Percentiles rank a stretch among this genome's conserved stretches.
These are phyloP conservation scores for Lasaia peninsularis DNA, from an alignment of 1,140 invertebrate species.

Conservation along the genomic window DNA sequence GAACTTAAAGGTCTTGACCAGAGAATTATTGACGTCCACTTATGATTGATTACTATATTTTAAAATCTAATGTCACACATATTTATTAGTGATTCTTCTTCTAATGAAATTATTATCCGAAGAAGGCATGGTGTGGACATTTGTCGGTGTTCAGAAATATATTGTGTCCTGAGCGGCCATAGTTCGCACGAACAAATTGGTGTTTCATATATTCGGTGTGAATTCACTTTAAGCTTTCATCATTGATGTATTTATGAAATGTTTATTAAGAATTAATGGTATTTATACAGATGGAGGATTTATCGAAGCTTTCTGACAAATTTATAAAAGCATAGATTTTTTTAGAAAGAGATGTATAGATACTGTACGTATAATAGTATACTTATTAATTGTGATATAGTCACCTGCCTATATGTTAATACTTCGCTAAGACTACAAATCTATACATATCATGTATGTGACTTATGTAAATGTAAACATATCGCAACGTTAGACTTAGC, in stretches of 20 bases:
- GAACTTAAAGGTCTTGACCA: too few species aligned
- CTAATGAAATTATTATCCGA: background rate
- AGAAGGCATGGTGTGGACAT: constrained; percentile 5
- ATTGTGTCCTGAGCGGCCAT: constrained; percentile 10
- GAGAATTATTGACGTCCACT: too few species aligned
- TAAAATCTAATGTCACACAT: too few species aligned
- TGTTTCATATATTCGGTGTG: constrained; percentile 3
- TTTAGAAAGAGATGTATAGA: constrained; percentile 34
- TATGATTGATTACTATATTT: too few species aligned
- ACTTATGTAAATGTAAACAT: constrained; percentile 40
- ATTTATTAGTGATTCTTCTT: too few species aligned
- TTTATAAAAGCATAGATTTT: constrained; percentile 34
- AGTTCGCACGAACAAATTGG: constrained; percentile 10
- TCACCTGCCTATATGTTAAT: constrained; percentile 34
- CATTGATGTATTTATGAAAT: constrained; percentile 27
- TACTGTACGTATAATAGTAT: constrained; percentile 34
- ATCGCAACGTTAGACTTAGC: constrained; percentile 35
- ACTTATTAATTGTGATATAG: constrained; percentile 37
- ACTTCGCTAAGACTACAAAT: constrained; percentile 37
- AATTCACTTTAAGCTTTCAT: constrained; percentile 20
- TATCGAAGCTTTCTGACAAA: constrained; percentile 18
- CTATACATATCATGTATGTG: constrained; percentile 51
- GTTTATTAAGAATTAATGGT: constrained; percentile 10
- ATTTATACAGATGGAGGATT: constrained; percentile 14
- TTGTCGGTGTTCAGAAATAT: background rate